These are phyloP conservation scores for Oceanites oceanicus DNA, from an alignment of 2,113 vertebrate genomes.

Conservation along the genomic window DNA sequence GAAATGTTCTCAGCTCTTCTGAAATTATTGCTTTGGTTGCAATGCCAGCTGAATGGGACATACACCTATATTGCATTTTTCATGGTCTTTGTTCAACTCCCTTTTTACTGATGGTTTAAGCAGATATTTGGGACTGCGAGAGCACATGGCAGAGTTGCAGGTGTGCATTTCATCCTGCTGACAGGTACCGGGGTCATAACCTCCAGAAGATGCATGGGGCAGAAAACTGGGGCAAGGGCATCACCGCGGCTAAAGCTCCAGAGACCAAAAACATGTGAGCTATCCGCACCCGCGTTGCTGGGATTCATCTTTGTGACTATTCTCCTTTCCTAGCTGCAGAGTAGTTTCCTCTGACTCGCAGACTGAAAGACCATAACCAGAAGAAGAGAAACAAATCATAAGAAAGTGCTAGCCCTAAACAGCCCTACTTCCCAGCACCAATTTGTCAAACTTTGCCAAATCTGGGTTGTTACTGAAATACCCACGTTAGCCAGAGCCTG, in stretches of 20 bases:
- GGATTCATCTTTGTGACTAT: background rate
- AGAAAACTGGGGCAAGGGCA: background rate
- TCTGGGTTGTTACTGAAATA: background rate
- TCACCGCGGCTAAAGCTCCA: background rate
- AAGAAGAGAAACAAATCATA: background rate
- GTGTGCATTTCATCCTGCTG: background rate
- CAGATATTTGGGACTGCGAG: background rate
- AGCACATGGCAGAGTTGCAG: background rate
- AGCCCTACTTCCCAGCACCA: background rate
- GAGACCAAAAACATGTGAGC: background rate
- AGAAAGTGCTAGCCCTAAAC: background rate
- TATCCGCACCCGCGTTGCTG: fast-evolving
- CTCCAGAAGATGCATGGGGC: background rate
- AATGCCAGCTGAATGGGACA: fast-evolving
- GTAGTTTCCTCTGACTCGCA: background rate
- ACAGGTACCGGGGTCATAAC: background rate
- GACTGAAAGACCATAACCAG: background rate
- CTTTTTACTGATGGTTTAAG: background rate
- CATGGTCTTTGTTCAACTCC: background rate
- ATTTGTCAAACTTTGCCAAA: background rate
- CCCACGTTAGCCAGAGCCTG: background rate
- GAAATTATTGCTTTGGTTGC: background rate
- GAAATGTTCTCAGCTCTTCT: background rate
- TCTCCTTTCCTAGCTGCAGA: background rate
- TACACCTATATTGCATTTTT: fast-evolving